Base-by-base conservation (phyloP, 2,113 vertebrate genomes). In the Philantomba maxwellii region DNA sequence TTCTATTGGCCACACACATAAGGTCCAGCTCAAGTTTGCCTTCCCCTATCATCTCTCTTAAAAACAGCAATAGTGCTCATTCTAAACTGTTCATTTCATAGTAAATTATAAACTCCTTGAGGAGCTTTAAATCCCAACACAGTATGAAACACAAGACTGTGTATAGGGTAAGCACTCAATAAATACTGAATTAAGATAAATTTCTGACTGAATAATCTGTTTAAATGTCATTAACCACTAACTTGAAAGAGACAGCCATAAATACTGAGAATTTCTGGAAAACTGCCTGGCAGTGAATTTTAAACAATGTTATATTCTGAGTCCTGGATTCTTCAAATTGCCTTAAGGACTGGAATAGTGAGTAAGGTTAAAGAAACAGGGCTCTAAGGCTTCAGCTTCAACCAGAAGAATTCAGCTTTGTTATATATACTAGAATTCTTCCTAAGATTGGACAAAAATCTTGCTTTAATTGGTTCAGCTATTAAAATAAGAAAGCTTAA, bases 41-140 rank as follows among this genome's bases (percentile, higher is more conserved):
- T 85, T 30, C 19, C 47, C 19, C 30, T 51, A 77, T 66, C 13
- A 57, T 85, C 51, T 93, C 62, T 91, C 30, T 93, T 47, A 89
- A 8, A 93, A 94, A 78, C n/a, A 90, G 53, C 66, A 47, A 51
- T 6, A 80, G 26, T 73, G 30, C n/a, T 77, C 60, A 92, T 45
- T 85, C 36, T 53, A 78, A 80, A 77, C 14, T 58, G 10, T 13
- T 86, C 70, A 78, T 73, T 94, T 82, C 23, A 93, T 12, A 94
- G 30, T 84, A 96, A 97, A 93, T 64, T 96, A 92, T 62, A 94
- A 88, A 96, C 90, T 95, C 36, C 83, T 84, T 89, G 25, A 89
- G 57, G 21, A 80, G 15, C 7, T 95, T 96, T 95, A 93, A 66
- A 78, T 64, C 9, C 26, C 39, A 93, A 95, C 25, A 86, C 2